Base-by-base conservation (phyloP, 1,140 invertebrate species). In the Spodoptera litura region DNA sequence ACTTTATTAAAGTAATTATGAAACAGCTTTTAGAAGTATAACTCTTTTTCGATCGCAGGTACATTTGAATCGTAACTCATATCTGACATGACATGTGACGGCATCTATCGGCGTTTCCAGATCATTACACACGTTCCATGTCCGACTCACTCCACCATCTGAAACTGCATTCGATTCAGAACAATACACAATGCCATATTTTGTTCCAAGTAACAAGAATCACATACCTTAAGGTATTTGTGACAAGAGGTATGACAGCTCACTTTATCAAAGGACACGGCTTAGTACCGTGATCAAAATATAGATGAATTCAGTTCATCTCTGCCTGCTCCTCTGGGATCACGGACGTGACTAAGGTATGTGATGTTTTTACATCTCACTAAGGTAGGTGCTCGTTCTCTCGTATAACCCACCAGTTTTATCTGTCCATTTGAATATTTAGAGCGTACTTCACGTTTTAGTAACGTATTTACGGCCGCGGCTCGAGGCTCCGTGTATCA, bases 81-180 rank as follows among this genome's bases (percentile, higher is more conserved):
- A 10, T 10, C 15, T 38, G 62, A 66, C 62, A 66, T 66, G 62
- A 66, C 62, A 11, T 12, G 62, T 66, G 62, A 66, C 62, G 38
- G 62, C 11, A 64, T 10, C 38, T 66, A 66, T 66, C 62, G 62
- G 49, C 11, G 15, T 15, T 66, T 66, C 62, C 62, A 49, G 35
- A 49, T 44, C 62, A 66, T 66, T 66, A 66, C 38, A 66, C 10
- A 12, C 38, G 62, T 66, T 49, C 38, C 38, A 4, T 25, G 20
- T 9, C 20, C 11, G 49, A 6, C 38, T 44, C 35, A 11, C 15
- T 3, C 62, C 4, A 9, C 38, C 38, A 66, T 66, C 51, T 49
- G 15, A 25, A 20, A 11, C 58, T 49, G 38, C n/a, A 49, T 10
- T 49, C 15, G 12, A 49, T 49, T 38, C 10, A 38, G 38, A 25